Evolutionary conservation across 2,888 invertebrate genomes (phyloP), one percentile per base, ranked within the genome.

Genomic region (Eilema sororculum): DNA sequence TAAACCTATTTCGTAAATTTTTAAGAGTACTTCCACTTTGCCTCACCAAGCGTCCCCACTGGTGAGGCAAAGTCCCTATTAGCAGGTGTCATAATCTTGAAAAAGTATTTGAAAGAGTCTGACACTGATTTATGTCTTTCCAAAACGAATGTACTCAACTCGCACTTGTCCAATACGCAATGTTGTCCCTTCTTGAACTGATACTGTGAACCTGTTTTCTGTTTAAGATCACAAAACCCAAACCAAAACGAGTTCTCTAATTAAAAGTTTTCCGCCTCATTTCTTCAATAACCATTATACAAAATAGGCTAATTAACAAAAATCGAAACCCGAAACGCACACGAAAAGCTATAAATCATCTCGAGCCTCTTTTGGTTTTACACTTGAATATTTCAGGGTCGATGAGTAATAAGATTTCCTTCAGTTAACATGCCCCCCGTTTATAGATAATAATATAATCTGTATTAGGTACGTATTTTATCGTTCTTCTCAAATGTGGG

Each of bases 371-470:
- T 68, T 65, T 64, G 76, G 75, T n/a, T n/a, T n/a, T n/a, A n/a
- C n/a, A n/a, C n/a, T n/a, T n/a, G n/a, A n/a, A 81, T 82, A 81
- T 81, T 80, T 79, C 77, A 81, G 79, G 78, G 79, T 79, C 71
- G 66, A 56, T 37, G 16, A 59, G 13, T 73, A 77, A 72, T 77
- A 77, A 74, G 69, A 78, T 74, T 72, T 73, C 71, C 76, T 77
- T 71, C 75, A 76, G 74, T 57, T 68, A 64, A 68, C 76, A 71
- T 76, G 79, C 73, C 73, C 77, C 65, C 77, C 76, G 72, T 73
- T 73, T 78, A 76, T 75, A 75, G 78, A 78, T 85, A 83, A 86
- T 84, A 86, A 85, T 86, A 84, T 84, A 86, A 87, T 86, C 81
- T 84, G 73, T 65, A 57, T 66, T 82, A 78, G 60, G 30, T 16